phyloP scores from a whole-genome alignment of 2,888 invertebrate genomes.

The Sisyra terminalis region DNA sequence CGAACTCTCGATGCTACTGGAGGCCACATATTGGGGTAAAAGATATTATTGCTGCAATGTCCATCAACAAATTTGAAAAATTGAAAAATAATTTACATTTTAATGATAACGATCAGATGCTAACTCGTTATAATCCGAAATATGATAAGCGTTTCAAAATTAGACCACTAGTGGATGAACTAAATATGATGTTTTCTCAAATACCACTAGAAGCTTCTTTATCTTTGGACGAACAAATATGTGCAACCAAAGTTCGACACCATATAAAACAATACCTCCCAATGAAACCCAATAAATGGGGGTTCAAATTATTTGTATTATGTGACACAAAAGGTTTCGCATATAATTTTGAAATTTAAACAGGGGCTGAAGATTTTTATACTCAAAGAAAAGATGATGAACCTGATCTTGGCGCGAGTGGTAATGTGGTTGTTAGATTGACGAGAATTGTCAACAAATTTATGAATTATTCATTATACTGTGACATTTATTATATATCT shows the following conservation, averaged over 20 bases:
- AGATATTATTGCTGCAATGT: not conserved
- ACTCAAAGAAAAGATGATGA: slow-evolving; percentile 7
- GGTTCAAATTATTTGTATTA: slow-evolving; percentile 17
- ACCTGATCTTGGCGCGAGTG: slow-evolving; percentile 16
- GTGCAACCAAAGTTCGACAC: slow-evolving; percentile 19
- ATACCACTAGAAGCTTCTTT: slow-evolving; percentile 18
- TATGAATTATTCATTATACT: slow-evolving; percentile 19
- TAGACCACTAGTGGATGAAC: slow-evolving; percentile 12
- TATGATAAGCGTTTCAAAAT: slow-evolving; percentile 14
- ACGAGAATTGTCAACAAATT: slow-evolving; percentile 15
- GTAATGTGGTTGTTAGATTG: slow-evolving; percentile 17
- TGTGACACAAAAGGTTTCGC: slow-evolving; percentile 14
- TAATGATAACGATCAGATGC: slow-evolving; percentile 12
- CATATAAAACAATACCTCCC: slow-evolving; percentile 18
- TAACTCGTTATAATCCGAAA: slow-evolving; percentile 9
- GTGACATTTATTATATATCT: slow-evolving; percentile 20
- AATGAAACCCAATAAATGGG: slow-evolving; percentile 19
- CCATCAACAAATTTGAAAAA: not conserved
- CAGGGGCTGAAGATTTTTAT: slow-evolving; percentile 11
- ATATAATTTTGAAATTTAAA: slow-evolving; percentile 16
- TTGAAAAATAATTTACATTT: slow-evolving; percentile 18
- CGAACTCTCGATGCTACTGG: not conserved
- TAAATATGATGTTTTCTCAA: slow-evolving; percentile 17
- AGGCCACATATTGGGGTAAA: not conserved
- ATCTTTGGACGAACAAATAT: slow-evolving; percentile 17